Percentiles rank a stretch among this genome's conserved stretches.
Evolutionary conservation across 2,888 invertebrate species (phyloP).

Genomic region (Helicoverpa assulta): DNA sequence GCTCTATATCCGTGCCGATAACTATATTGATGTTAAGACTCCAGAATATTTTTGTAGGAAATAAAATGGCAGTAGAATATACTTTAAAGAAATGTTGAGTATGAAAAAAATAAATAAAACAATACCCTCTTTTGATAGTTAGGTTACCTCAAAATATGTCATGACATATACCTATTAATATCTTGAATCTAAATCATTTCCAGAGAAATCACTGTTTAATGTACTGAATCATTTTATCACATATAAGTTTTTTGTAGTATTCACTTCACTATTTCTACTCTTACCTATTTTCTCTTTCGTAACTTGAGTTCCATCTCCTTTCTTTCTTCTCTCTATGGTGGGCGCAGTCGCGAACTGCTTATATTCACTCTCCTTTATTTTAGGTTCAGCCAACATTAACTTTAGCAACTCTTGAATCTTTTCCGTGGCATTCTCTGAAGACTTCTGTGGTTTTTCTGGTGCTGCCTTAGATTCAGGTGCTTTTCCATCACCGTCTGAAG

Average conservation of each 20-base stretch:
- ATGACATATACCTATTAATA: no score
- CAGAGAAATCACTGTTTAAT: no score
- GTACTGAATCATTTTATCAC: no score
- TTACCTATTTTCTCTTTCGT: conserved; percentile 83
- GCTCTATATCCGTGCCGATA: no score
- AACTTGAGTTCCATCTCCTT: conserved; percentile 75
- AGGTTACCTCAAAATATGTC: no score
- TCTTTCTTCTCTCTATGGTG: conserved; percentile 69
- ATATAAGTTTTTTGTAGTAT: no score
- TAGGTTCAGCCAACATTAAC: conserved; percentile 82
- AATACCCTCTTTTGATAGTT: no score
- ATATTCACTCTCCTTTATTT: conserved; percentile 81
- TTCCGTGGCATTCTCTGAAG: conserved; percentile 73
- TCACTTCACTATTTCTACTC: background rate
- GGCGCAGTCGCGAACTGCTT: conserved; percentile 80
- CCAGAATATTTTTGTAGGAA: background rate
- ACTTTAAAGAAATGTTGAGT: no score
- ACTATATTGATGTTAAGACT: no score
- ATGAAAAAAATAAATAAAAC: no score
- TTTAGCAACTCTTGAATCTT: conserved; percentile 85
- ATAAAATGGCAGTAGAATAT: background rate
- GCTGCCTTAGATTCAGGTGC: conserved; percentile 65
- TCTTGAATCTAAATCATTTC: no score
- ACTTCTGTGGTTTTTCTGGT: conserved; percentile 55
- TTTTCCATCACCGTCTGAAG: conserved; percentile 76